Evolutionary conservation across 2,797 vertebrate genomes (phyloP).

Genomic region (Enteromius fasciolatus): DNA sequence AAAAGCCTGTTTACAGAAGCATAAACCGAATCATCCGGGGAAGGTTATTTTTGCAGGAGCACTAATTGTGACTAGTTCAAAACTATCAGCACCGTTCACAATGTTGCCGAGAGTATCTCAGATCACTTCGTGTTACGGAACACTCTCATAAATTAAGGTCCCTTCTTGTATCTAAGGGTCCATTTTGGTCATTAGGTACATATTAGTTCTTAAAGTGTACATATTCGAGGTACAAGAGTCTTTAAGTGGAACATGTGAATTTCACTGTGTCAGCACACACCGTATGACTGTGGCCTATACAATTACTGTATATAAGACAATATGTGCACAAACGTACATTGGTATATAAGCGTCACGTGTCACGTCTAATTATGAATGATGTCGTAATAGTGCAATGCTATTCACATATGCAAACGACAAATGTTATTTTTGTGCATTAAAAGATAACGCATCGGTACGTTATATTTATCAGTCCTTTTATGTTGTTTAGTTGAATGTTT

Average conservation of each 20-base stretch:
- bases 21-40: constrained; percentile 17
- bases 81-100: not conserved
- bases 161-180: too few species aligned
- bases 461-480: too few species aligned
- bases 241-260: not conserved
- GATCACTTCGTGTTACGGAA: not conserved
- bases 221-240: not conserved
- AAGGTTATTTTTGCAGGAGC: constrained; percentile 9
- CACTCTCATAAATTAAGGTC: too few species aligned
- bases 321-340: not conserved
- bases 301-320: not conserved
- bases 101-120: not conserved
- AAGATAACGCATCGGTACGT: too few species aligned
- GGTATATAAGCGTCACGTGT: not conserved
- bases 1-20: not conserved
- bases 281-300: not conserved
- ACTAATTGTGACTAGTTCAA: not conserved
- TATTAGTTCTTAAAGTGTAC: too few species aligned
- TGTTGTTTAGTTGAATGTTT: too few species aligned
- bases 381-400: not conserved
- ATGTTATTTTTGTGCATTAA: not conserved
- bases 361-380: not conserved
- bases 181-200: too few species aligned
- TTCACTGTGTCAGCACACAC: not conserved
- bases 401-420: not conserved